A percentile compares a stretch with the other conserved stretches of the same genome.
These are phyloP conservation scores for Platycercus adscitus DNA, from an alignment of 2,113 vertebrate genomes.

Conservation along the genomic window DNA sequence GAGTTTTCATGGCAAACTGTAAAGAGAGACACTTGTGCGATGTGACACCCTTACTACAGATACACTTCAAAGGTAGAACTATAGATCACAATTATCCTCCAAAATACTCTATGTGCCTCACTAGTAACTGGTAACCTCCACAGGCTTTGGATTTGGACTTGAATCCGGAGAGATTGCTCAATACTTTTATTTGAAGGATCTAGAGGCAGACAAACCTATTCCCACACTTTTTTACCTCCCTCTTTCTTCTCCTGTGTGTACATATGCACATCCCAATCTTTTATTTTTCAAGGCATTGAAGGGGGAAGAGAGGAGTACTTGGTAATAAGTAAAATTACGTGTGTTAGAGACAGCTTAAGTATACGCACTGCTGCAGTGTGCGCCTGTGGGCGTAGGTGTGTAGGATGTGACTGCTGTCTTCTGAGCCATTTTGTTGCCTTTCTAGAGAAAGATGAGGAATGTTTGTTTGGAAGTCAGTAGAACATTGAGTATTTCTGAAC, in stretches of 20 bases:
- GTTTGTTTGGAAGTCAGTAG: constrained; percentile 59
- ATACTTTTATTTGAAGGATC: not conserved
- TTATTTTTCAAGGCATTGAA: not conserved
- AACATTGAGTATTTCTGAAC: constrained; percentile 52
- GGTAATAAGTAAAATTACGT: constrained; percentile 50
- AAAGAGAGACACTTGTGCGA: not conserved
- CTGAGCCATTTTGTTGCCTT: constrained; percentile 49
- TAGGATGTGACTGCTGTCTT: constrained; percentile 64
- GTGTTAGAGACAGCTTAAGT: constrained; percentile 66
- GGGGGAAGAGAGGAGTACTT: constrained; percentile 36
- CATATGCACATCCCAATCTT: not conserved
- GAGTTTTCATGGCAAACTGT: not conserved
- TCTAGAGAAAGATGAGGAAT: constrained; percentile 44
- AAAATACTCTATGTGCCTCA: not conserved
- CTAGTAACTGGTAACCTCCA: not conserved
- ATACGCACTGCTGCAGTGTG: constrained; percentile 25
- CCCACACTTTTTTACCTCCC: not conserved
- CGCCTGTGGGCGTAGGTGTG: constrained; percentile 4
- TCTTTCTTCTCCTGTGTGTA: not conserved
- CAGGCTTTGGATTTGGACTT: not conserved
- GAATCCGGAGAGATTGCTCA: not conserved
- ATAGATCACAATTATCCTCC: not conserved
- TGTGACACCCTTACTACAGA: not conserved
- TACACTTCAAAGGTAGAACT: not conserved
- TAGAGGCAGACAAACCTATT: not conserved